Percentiles rank a stretch among this genome's conserved stretches.
Evolutionary conservation across 2,888 invertebrate genomes (phyloP).

Genomic region (Lycocerus yunnanus): DNA sequence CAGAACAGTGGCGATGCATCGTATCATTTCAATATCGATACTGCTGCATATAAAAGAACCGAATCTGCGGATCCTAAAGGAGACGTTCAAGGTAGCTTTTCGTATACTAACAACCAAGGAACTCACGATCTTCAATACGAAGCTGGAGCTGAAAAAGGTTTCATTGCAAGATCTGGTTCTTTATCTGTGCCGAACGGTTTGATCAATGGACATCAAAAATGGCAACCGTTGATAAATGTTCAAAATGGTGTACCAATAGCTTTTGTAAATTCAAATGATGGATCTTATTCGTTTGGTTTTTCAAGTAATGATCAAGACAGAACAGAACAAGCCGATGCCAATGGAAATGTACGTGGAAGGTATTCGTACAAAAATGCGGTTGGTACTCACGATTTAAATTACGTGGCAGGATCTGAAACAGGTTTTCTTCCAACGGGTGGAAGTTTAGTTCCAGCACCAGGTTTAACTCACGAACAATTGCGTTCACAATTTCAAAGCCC

Average conservation of each 20-base stretch:
- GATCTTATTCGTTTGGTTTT: conserved; percentile 42
- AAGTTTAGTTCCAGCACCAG: conserved; percentile 43
- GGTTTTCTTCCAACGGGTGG: conserved; percentile 49
- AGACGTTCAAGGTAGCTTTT: conserved; percentile 39
- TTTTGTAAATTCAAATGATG: conserved; percentile 31
- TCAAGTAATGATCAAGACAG: conserved; percentile 37
- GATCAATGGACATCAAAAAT: conserved; percentile 16
- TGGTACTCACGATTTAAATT: conserved; percentile 38
- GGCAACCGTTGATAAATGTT: neutral
- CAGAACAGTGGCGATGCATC: conserved; percentile 40
- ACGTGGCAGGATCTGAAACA: conserved; percentile 37
- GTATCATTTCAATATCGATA: conserved; percentile 41
- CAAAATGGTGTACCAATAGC: neutral
- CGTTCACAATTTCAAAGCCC: conserved; percentile 3
- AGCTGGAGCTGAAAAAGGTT: conserved; percentile 44
- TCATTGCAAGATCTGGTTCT: conserved; percentile 41
- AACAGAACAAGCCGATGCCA: conserved; percentile 38
- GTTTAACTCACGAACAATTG: conserved; percentile 27
- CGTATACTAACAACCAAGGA: conserved; percentile 37
- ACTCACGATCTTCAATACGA: conserved; percentile 39
- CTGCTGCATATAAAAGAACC: conserved; percentile 35
- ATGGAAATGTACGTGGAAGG: conserved; percentile 42
- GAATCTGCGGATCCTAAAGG: conserved; percentile 39
- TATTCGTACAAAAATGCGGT: conserved; percentile 38
- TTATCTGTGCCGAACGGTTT: conserved; percentile 29